phyloP scores from a whole-genome alignment of 2,888 invertebrate genomes.

The Nephrotoma flavescens region DNA sequence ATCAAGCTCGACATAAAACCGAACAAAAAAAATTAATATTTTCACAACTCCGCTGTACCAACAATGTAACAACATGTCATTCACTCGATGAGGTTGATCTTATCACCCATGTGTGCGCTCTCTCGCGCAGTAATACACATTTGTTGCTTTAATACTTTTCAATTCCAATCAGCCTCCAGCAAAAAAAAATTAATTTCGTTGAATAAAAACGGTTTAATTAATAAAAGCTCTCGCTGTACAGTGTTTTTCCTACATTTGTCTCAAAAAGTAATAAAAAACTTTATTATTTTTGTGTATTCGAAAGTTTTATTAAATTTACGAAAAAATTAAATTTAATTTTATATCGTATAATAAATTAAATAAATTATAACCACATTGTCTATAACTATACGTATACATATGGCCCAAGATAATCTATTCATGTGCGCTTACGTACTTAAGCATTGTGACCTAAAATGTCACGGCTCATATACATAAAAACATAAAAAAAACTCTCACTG shows the following conservation, averaged over 20 bases:
- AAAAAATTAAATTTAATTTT: background rate
- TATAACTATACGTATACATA: background rate
- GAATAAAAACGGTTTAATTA: background rate
- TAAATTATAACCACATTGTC: too few species aligned
- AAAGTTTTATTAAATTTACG: background rate
- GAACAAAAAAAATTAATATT: background rate
- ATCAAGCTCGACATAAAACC: background rate
- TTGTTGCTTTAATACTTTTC: background rate
- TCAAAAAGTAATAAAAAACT: background rate
- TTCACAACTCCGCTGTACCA: background rate
- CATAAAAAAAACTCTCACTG: background rate
- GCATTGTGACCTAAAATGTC: background rate
- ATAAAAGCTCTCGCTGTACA: background rate
- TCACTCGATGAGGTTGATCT: background rate
- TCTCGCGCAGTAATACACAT: background rate
- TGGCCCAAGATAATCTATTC: background rate
- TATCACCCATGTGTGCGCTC: background rate
- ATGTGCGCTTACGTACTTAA: background rate
- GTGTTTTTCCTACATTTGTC: background rate
- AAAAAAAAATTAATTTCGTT: background rate
- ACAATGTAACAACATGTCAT: background rate
- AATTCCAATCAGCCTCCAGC: background rate
- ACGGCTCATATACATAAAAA: background rate
- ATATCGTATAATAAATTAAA: background rate
- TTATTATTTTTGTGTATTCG: background rate